Evolutionary conservation across 2,888 invertebrate species (phyloP), one percentile per base, ranked within the genome.

Genomic region (Nomada fucata): DNA sequence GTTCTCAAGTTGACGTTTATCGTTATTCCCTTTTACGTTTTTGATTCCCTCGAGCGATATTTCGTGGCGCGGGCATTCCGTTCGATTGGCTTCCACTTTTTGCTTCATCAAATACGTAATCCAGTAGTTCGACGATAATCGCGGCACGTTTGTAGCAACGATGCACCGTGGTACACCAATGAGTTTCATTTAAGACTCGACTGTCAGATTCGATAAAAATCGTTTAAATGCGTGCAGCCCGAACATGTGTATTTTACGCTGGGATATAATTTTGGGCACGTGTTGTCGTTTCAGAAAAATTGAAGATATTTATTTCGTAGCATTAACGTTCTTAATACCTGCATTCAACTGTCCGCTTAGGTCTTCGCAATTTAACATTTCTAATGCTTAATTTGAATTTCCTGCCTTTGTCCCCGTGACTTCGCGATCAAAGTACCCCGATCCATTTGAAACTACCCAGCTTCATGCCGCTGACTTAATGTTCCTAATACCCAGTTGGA

Each of bases 151-250:
- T 72, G 79, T 69, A 65, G 63, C 64, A 20, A n/a, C 64, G 60
- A 60, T 53, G 70, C 57, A 60, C 60, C 57, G 71, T 29, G 15
- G 60, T 13, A n/a, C 50, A 70, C 64, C 61, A 69, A 67, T 15
- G 74, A 80, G 73, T 82, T 86, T 78, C 82, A 86, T 78, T 86
- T 82, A 84, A 86, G 84, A 82, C 68, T 69, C 69, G 65, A 60
- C 57, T 57, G 57, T 3, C 73, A 71, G 23, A 68, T 55, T 52
- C 69, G 77, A 72, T 70, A 75, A 86, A 86, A 86, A 78, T 73
- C 76, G 72, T 75, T 84, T 84, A 86, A 86, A 81, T 84, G 29
- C 72, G 75, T 60, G 47, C 75, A 42, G 52, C 53, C 23, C 61
- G 53, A 52, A 52, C 72, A 64, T 52, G 11, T 26, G 4, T 26